Conservation (phyloP, 2,888 invertebrate genomes). For the Drosophila longiperda region DNA sequence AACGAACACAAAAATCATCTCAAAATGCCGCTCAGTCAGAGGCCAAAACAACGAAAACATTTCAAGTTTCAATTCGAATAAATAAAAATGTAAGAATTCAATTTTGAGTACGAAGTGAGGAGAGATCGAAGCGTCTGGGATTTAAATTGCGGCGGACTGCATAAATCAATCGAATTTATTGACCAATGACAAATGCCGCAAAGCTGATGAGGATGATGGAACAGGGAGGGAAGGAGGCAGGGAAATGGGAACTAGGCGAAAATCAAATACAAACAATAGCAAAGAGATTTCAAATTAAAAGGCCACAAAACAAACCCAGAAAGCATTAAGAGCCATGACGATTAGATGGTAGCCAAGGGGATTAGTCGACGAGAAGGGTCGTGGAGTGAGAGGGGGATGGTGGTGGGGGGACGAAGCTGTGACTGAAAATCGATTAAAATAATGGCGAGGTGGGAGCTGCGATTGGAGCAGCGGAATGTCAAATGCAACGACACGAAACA, state of each 20-base stretch:
- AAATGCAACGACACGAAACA: slow-evolving; percentile 58
- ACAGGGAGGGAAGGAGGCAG: background rate
- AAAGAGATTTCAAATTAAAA: slow-evolving; percentile 62
- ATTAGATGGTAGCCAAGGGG: slow-evolving; percentile 13
- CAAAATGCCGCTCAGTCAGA: slow-evolving; percentile 37
- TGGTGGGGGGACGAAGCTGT: slow-evolving; percentile 3
- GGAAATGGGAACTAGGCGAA: slow-evolving; percentile 44
- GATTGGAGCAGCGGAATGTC: slow-evolving; percentile 71
- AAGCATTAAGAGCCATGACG: slow-evolving; percentile 46
- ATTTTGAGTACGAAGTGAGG: slow-evolving; percentile 35
- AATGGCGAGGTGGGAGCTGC: slow-evolving; percentile 51
- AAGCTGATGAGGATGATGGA: slow-evolving; percentile 32
- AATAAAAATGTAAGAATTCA: slow-evolving; percentile 67
- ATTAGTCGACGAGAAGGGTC: slow-evolving; percentile 8
- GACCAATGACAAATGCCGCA: slow-evolving; percentile 76
- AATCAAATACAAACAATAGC: slow-evolving; percentile 51
- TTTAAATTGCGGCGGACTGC: slow-evolving; percentile 60
- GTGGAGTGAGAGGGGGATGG: background rate
- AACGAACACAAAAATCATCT: slow-evolving; percentile 5
- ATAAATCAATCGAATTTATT: slow-evolving; percentile 83
- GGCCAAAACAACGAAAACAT: slow-evolving; percentile 44
- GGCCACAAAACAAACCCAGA: slow-evolving; percentile 47
- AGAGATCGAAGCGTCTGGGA: slow-evolving; percentile 45
- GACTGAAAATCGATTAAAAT: slow-evolving; percentile 77
- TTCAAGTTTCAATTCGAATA: slow-evolving; percentile 64